Evolutionary conservation across 2,888 invertebrate species (phyloP), one percentile per base, ranked within the genome.

Genomic region (Bibio marci): DNA sequence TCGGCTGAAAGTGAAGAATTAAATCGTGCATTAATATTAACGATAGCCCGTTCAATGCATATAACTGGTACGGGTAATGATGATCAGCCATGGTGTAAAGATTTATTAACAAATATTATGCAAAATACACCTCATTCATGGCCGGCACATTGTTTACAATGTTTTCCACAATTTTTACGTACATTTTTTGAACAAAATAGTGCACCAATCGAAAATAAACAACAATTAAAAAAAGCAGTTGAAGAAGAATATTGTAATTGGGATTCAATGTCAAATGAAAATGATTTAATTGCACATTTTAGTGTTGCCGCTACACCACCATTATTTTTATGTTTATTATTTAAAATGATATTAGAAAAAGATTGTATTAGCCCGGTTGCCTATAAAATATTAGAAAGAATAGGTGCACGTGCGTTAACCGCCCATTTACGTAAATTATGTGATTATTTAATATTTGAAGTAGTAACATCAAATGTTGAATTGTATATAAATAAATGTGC

Each of bases 221-320:
- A 83, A 52, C 74, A 85, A 45, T 64, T 94, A 2, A 91, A 88
- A 61, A 87, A 87, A 63, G 83, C 86, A 0, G 90, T 92, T 0
- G 91, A 92, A 51, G 90, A 92, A 53, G 95, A 95, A 54, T 94
- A 92, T 54, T 71, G 91, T 45, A 94, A 92, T 57, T 94, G 92
- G 92, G 83, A 81, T 32, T 86, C 88, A 1, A 94, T 95, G 92
- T 87, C 81, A 32, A 94, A 91, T 59, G 94, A 95, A 56, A 90
- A 88, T 56, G 94, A 94, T 55, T 82, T 88, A 37, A 82, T 90
- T 50, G 80, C 88, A 2, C 94, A 95, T 59, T 95, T 95, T 57
- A 88, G 91, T 2, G 82, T 87, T 14, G 82, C 86, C n/a, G 86
- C 86, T 30, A 87, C 90, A 3, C 88, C 90, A 27, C 80, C 85